A percentile compares a stretch with the other conserved stretches of the same genome.
Conservation (phyloP, 1,140 invertebrate genomes). For the Drosophila fuyamai region DNA sequence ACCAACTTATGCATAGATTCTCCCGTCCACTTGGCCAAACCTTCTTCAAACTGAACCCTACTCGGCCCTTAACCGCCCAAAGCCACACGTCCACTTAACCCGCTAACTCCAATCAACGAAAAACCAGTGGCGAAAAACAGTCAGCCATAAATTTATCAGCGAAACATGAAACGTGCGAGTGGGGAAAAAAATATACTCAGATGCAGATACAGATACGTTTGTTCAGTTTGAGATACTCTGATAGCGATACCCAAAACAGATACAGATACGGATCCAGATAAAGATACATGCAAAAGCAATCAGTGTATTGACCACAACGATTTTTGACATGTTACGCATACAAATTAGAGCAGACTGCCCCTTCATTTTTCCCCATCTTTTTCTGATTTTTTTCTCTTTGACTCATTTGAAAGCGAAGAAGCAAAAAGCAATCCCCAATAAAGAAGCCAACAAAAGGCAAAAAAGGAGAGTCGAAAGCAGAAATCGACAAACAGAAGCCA, state of each 20-base stretch:
- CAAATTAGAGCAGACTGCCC: slow-evolving; percentile 70
- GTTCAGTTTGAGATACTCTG: slow-evolving; percentile 36
- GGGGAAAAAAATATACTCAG: slow-evolving; percentile 33
- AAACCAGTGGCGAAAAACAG: slow-evolving; percentile 30
- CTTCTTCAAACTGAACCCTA: slow-evolving; percentile 10
- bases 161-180: slow-evolving; percentile 47
- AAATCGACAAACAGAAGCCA: slow-evolving; percentile 53
- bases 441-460: slow-evolving; percentile 58
- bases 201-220: slow-evolving; percentile 33
- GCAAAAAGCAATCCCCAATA: slow-evolving; percentile 54
- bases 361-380: not conserved
- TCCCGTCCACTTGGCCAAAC: slow-evolving; percentile 4
- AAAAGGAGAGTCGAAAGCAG: slow-evolving; percentile 39
- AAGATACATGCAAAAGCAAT: slow-evolving; percentile 80
- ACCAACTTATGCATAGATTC: slow-evolving; percentile 14
- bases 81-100: slow-evolving; percentile 23
- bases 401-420: slow-evolving; percentile 34
- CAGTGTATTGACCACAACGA: slow-evolving; percentile 84
- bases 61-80: not conserved
- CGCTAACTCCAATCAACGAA: slow-evolving; percentile 22
- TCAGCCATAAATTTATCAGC: slow-evolving; percentile 50
- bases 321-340: slow-evolving; percentile 84
- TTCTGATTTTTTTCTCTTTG: slow-evolving; percentile 1
- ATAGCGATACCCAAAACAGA: slow-evolving; percentile 20
- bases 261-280: slow-evolving; percentile 32